Percentiles rank a stretch among this genome's conserved stretches.
Evolutionary conservation across 2,888 invertebrate species (phyloP).

Genomic region (Linnaemya tessellans): DNA sequence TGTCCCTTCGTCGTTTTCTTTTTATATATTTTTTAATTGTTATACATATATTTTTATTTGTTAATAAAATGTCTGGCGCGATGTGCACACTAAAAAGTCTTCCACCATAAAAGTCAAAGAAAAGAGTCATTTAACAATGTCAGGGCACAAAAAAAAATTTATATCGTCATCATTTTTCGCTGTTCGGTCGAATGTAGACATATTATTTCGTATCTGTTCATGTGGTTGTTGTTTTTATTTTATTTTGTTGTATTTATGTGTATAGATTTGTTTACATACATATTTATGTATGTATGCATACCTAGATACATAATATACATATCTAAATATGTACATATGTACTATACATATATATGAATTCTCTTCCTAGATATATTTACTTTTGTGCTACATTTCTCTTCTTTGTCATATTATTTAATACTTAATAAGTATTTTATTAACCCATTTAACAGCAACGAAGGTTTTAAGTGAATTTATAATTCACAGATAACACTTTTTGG

Average conservation of each 20-base stretch:
- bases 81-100: slow-evolving; percentile 28
- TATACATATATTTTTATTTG: slow-evolving; percentile 19
- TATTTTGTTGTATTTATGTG: neutral
- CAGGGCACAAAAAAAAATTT: slow-evolving; percentile 18
- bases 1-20: slow-evolving; percentile 24
- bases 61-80: slow-evolving; percentile 40
- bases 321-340: neutral
- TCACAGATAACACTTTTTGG: neutral
- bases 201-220: slow-evolving; percentile 12
- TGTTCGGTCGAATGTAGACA: slow-evolving; percentile 32
- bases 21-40: slow-evolving; percentile 19
- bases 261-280: neutral
- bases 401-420: neutral
- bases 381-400: neutral
- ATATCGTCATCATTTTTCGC: slow-evolving; percentile 50
- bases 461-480: neutral
- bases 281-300: neutral
- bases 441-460: neutral
- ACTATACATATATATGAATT: neutral
- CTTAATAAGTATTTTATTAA: neutral
- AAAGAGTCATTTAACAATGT: slow-evolving; percentile 40
- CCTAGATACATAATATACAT: neutral
- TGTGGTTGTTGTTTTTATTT: neutral
- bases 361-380: neutral
- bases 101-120: slow-evolving; percentile 30